A percentile compares a stretch with the other conserved stretches of the same genome.
Conservation (phyloP, 2,888 invertebrate genomes). For the Thera obeliscata region DNA sequence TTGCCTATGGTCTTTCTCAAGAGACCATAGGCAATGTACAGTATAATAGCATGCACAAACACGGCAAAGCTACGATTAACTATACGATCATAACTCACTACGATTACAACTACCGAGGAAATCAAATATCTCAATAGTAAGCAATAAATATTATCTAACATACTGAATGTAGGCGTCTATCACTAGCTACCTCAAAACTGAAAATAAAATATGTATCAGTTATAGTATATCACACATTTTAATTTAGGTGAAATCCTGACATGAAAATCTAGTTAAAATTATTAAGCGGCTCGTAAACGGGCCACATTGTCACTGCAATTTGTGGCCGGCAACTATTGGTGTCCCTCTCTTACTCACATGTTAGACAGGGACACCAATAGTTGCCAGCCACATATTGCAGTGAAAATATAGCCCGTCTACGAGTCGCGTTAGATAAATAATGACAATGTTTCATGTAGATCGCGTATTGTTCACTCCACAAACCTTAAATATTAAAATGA, state of each 20-base stretch:
- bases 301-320: too few relatives aligned
- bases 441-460: slow-evolving; percentile 55
- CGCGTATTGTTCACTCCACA: slow-evolving; percentile 64
- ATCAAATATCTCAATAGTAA: slow-evolving; percentile 71
- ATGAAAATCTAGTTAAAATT: slow-evolving; percentile 52
- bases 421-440: slow-evolving; percentile 28
- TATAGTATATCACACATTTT: slow-evolving; percentile 76
- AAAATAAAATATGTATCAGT: slow-evolving; percentile 63
- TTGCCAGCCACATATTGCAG: too few relatives aligned
- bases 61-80: slow-evolving; percentile 52
- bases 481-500: slow-evolving; percentile 54
- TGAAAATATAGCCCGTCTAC: too few relatives aligned
- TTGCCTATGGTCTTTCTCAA: slow-evolving; percentile 33
- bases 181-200: slow-evolving; percentile 77
- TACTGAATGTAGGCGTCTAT: slow-evolving; percentile 66
- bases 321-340: too few relatives aligned
- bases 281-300: slow-evolving; percentile 1
- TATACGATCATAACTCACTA: slow-evolving; percentile 66
- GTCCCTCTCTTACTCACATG: too few relatives aligned
- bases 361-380: too few relatives aligned
- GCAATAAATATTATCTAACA: slow-evolving; percentile 73
- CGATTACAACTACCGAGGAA: slow-evolving; percentile 70
- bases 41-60: slow-evolving; percentile 52
- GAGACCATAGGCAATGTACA: slow-evolving; percentile 51
- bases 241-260: slow-evolving; percentile 69